phyloP scores from a whole-genome alignment of 1,140 invertebrate genomes.

The Cyrtorhinus lividipennis region DNA sequence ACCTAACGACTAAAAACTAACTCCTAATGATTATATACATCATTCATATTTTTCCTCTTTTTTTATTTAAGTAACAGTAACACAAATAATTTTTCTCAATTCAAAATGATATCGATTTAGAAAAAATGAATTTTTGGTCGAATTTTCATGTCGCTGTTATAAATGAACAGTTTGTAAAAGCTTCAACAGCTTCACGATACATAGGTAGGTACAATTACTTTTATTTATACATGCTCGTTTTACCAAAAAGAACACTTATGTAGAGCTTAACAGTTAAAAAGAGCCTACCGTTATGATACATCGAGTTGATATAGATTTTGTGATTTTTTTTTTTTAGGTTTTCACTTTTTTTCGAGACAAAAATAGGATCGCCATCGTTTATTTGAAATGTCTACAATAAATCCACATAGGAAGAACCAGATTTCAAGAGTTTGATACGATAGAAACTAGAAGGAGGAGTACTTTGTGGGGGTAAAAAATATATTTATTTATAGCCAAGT shows the following conservation, averaged over 20 bases:
- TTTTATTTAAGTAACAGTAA: constrained; percentile 17
- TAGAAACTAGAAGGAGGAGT: constrained; percentile 15
- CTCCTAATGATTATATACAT: constrained; percentile 15
- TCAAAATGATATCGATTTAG: constrained; percentile 13
- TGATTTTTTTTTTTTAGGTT: not conserved
- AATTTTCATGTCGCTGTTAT: constrained; percentile 8
- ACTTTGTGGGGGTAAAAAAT: too few relatives aligned
- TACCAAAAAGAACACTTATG: not conserved
- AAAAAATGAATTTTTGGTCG: constrained; percentile 18
- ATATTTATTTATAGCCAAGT: too few relatives aligned
- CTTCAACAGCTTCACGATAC: constrained; percentile 1
- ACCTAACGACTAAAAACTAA: constrained; percentile 16
- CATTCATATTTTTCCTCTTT: not conserved
- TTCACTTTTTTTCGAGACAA: constrained; percentile 13
- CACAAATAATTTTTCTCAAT: constrained; percentile 16
- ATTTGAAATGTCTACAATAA: constrained; percentile 2
- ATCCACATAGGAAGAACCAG: constrained; percentile 20
- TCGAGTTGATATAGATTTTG: not conserved
- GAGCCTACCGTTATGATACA: not conserved
- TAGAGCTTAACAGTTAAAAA: not conserved
- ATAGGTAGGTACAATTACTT: too few relatives aligned
- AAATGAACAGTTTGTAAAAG: not conserved
- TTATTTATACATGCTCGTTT: not conserved
- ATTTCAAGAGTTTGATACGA: constrained; percentile 16
- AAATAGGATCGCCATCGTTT: constrained; percentile 17